Evolutionary conservation across 2,797 vertebrate genomes (phyloP).

Genomic region (Phyllotis vaccarum): DNA sequence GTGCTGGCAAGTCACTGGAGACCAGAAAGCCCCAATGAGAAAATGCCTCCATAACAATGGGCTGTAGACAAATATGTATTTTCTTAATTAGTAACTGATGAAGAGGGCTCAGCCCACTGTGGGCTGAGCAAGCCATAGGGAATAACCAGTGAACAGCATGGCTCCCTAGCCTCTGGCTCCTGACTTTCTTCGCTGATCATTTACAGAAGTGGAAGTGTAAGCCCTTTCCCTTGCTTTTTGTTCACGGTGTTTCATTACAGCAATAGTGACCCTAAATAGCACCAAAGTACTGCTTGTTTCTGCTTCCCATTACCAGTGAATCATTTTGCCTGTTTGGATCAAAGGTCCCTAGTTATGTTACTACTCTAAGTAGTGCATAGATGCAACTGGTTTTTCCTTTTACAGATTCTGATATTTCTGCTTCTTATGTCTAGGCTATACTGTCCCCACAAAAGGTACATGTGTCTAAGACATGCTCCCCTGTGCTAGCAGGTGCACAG

Average conservation of each 20-base stretch:
- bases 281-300: neutral
- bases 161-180: neutral
- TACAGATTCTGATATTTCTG: neutral
- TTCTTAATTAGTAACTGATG: neutral
- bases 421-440: neutral
- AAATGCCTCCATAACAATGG: neutral
- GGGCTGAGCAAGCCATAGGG: neutral
- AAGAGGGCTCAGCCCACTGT: neutral
- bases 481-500: neutral
- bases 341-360: neutral
- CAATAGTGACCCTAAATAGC: neutral
- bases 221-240: neutral
- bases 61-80: neutral
- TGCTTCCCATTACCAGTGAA: neutral
- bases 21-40: neutral
- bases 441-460: neutral
- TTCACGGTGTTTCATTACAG: neutral
- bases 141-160: neutral
- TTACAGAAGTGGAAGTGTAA: neutral
- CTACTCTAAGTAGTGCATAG: neutral
- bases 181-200: neutral
- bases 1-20: neutral
- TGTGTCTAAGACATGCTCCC: neutral
- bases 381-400: neutral
- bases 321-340: neutral